phyloP scores from a whole-genome alignment of 2,888 invertebrate genomes.

The Lasioglossum leucozonium region DNA sequence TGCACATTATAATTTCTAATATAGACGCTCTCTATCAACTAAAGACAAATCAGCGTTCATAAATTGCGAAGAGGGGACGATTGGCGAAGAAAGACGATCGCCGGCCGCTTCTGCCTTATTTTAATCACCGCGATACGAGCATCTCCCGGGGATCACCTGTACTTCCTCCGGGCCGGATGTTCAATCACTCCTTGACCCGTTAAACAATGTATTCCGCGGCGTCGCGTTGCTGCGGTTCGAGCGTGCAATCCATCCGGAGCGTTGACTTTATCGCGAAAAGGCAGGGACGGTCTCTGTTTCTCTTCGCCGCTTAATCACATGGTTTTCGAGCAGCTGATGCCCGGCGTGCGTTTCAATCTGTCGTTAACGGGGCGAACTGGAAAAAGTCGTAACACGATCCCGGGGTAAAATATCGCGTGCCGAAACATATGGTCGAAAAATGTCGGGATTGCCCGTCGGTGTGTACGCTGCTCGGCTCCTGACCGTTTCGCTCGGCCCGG shows the following conservation, averaged over 20 bases:
- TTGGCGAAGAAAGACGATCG: not conserved
- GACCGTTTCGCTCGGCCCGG: not conserved
- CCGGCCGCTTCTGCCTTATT: not conserved
- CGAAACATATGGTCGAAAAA: constrained; percentile 44
- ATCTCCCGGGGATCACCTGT: not conserved
- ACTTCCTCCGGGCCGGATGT: not conserved
- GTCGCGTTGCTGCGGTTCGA: not conserved
- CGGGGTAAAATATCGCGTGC: constrained; percentile 50
- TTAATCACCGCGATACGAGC: constrained; percentile 3
- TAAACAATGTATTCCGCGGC: not conserved
- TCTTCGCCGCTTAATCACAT: constrained; percentile 8
- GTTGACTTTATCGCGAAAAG: constrained; percentile 16
- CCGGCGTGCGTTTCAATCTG: constrained; percentile 40
- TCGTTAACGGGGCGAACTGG: constrained; percentile 21
- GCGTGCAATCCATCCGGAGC: constrained; percentile 1
- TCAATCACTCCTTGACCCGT: not conserved
- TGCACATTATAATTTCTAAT: not conserved
- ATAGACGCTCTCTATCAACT: not conserved
- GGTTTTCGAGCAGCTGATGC: constrained; percentile 27
- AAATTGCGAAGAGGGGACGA: not conserved
- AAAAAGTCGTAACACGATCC: constrained; percentile 39
- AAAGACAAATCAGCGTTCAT: not conserved
- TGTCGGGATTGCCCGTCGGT: constrained; percentile 34
- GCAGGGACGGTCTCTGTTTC: not conserved
- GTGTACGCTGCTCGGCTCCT: not conserved